Conservation (phyloP, 2,888 invertebrate species). For the Petrolisthes manimaculis region DNA sequence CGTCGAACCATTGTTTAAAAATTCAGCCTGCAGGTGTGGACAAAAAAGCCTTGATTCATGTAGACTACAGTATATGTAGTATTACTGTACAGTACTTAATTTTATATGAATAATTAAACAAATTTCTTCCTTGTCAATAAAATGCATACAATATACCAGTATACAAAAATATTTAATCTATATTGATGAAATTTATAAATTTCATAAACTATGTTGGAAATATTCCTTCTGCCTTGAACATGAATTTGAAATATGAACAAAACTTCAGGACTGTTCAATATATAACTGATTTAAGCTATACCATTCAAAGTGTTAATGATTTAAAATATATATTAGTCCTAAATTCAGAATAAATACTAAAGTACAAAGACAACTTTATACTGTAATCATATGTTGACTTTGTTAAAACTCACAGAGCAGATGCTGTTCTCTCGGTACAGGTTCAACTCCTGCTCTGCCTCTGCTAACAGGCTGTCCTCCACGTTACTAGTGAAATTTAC, state of each 20-base stretch:
- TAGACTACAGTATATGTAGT: not conserved
- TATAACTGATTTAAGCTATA: no score
- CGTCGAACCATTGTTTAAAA: not conserved
- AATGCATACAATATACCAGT: not conserved
- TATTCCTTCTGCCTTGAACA: no score
- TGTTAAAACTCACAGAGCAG: constrained; percentile 47
- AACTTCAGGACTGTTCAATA: no score
- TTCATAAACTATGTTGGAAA: no score
- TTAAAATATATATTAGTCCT: no score
- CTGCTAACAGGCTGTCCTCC: constrained; percentile 24
- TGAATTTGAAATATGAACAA: no score
- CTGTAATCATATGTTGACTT: no score
- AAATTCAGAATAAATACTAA: no score
- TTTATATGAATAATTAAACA: not conserved
- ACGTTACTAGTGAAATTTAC: constrained; percentile 32
- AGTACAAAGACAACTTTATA: no score
- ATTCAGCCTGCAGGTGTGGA: constrained; percentile 26
- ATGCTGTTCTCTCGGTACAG: constrained; percentile 55
- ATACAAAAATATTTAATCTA: not conserved
- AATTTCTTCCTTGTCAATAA: not conserved
- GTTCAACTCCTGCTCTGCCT: constrained; percentile 22
- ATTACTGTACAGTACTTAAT: not conserved
- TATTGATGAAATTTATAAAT: no score
- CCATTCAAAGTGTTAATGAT: no score
- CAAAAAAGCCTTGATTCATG: not conserved